Base-by-base conservation (phyloP, 2,113 vertebrate genomes). In the Micromys minutus region DNA sequence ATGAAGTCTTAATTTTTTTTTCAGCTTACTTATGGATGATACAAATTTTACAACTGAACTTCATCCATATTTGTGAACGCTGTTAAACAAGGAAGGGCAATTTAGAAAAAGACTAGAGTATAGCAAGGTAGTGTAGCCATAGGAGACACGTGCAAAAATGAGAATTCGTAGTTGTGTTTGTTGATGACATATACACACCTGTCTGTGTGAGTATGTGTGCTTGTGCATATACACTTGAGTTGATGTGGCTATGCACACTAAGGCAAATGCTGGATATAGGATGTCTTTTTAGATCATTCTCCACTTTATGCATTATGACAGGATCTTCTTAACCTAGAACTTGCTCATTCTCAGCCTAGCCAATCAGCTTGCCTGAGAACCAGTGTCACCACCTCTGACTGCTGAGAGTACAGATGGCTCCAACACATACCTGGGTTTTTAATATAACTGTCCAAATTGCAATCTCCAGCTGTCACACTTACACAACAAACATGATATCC, bases 51-150 rank as follows among this genome's bases (percentile, higher is more conserved):
- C 1, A 80, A 47, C 0, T 65, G 15, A 24, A 96, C 87, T 81
- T 3, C 13, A 86, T 55, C 90, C n/a, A 55, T 69, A 55, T 7
- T 77, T 57, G 74, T 50, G 55, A 77, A 77, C 50, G 47, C n/a
- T 21, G 12, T 87, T 90, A 84, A 85, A 89, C 90, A 91, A 86
- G 89, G 16, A 90, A 88, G 50, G 29, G 1, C 13, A 94, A 63
- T 34, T 42, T 76, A 84, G 6, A 90, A 89, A 74, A 87, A 34
- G 65, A 88, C 26, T 0, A 93, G 4, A 93, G 22, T 11, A 63
- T 16, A 79, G 50, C 2, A 89, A 90, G 16, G 74, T 61, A 55
- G 7, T 57, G 9, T 0, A 81, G 31, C 47, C 31, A 88, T 10
- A 86, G 81, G 10, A 87, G 24, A 36, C 0, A 34, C 12, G 2